phyloP scores from a whole-genome alignment of 2,888 invertebrate species.

The Cyaniris semiargus region DNA sequence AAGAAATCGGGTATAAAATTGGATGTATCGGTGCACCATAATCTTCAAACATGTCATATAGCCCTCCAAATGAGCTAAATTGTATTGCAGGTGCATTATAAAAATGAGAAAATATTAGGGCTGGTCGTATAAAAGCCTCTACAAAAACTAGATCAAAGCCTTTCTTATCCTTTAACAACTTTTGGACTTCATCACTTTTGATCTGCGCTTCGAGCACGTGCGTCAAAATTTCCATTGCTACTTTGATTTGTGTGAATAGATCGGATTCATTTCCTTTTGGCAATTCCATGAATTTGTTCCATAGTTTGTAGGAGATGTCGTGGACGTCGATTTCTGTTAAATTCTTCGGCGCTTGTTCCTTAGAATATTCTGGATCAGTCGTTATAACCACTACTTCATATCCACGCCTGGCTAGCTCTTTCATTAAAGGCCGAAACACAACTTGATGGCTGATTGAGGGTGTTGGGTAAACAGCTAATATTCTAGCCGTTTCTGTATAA shows the following conservation, averaged over 20 bases:
- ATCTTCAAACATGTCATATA: slow-evolving; percentile 41
- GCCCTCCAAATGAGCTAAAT: slow-evolving; percentile 51
- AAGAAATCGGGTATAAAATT: slow-evolving; percentile 44
- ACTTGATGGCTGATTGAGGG: slow-evolving; percentile 58
- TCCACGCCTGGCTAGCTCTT: slow-evolving; percentile 56
- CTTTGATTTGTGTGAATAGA: slow-evolving; percentile 33
- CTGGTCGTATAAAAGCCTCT: slow-evolving; percentile 48
- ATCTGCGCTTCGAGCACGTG: slow-evolving; percentile 41
- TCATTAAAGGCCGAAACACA: slow-evolving; percentile 51
- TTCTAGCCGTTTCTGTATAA: slow-evolving; percentile 46
- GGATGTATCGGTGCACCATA: slow-evolving; percentile 50
- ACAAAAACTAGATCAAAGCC: slow-evolving; percentile 52
- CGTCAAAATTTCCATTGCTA: slow-evolving; percentile 32
- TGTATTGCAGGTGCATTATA: slow-evolving; percentile 54
- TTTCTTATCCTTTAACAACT: slow-evolving; percentile 39
- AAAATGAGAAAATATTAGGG: slow-evolving; percentile 48
- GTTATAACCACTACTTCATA: slow-evolving; percentile 61
- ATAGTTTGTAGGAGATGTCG: slow-evolving; percentile 50
- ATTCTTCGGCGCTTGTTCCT: slow-evolving; percentile 52
- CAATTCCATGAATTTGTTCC: slow-evolving; percentile 37
- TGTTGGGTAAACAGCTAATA: slow-evolving; percentile 53
- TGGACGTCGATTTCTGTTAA: slow-evolving; percentile 57
- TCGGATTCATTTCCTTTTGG: slow-evolving; percentile 37
- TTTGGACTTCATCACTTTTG: slow-evolving; percentile 39
- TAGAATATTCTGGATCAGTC: slow-evolving; percentile 50